Conservation (phyloP, 2,113 vertebrate genomes). For the Mobula hypostoma region DNA sequence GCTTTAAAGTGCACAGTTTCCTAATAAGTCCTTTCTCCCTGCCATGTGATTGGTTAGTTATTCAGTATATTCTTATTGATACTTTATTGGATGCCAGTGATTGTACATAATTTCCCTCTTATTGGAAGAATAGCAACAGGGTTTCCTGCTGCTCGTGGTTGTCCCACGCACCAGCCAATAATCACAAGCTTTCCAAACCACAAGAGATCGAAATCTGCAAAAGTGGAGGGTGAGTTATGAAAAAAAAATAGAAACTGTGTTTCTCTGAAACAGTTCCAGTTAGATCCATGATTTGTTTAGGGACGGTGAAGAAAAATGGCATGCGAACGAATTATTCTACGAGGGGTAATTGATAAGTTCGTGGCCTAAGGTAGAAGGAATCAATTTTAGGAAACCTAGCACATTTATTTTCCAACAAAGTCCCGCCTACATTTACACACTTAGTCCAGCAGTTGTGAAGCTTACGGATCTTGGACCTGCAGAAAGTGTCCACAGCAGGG, state of each 20-base stretch:
- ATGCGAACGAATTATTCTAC: neutral
- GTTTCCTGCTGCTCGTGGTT: neutral
- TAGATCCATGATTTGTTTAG: neutral
- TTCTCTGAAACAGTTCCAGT: too few species aligned
- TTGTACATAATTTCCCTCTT: neutral
- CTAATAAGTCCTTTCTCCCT: neutral
- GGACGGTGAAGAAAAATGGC: neutral
- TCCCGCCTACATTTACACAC: too few species aligned
- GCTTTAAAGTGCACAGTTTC: neutral
- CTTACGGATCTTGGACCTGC: too few species aligned
- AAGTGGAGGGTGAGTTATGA: neutral
- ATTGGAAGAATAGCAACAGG: neutral
- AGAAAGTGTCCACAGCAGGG: too few species aligned
- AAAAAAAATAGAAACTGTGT: neutral
- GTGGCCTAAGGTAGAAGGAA: too few species aligned
- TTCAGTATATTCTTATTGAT: neutral
- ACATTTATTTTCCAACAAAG: too few species aligned
- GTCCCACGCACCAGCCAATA: neutral
- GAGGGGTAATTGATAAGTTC: too few species aligned
- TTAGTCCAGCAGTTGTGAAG: too few species aligned
- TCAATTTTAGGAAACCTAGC: too few species aligned
- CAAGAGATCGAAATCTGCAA: neutral
- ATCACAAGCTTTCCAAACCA: too few species aligned
- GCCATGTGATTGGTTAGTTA: neutral
- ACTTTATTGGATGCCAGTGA: neutral